Evolutionary conservation across 2,888 invertebrate genomes (phyloP), one percentile per base, ranked within the genome.

Genomic region (Cryptops parisi): DNA sequence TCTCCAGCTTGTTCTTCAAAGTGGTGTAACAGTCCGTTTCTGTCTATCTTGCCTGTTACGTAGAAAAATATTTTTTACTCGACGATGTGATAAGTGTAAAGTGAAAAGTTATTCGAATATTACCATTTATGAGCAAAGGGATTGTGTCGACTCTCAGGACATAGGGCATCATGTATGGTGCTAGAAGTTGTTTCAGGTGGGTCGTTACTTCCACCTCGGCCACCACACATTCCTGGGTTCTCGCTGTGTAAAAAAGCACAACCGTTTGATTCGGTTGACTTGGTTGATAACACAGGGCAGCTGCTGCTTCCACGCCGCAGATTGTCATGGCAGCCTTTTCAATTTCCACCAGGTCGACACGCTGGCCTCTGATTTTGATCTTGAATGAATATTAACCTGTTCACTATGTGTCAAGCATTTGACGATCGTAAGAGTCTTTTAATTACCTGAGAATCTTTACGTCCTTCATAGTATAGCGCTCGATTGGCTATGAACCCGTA

Each of bases 321-420:
- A 82, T 68, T 3, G 74, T 72, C 25, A 73, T 70, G 0, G 87
- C 76, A 4, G 80, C 81, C 56, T 78, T 78, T 63, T 90, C 88
- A 1, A 91, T 81, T 72, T 91, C 90, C 1, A 79, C 76, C 47
- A 89, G 71, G 64, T 90, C 88, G 0, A 91, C 85, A 9, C 89
- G 73, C 64, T 90, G 85, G 0, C 91, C 91, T 43, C 88, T 74
- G 52, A 88, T 80, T 74, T 88, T 91, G 38, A 82, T 76, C 52
- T 52, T 21, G 9, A 38, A 19, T 15, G 22, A 15, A 5, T 5
- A 39, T 5, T 19, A 17, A 38, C 23, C 15, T 23, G 17, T 25
- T 25, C 33, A 33, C 33, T 33, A n/a, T n/a, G n/a, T n/a, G n/a
- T n/a, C n/a, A n/a, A n/a, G n/a, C n/a, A n/a, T n/a, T n/a, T n/a